phyloP scores from a whole-genome alignment of 2,888 invertebrate genomes.

The Cremastinae sp. region DNA sequence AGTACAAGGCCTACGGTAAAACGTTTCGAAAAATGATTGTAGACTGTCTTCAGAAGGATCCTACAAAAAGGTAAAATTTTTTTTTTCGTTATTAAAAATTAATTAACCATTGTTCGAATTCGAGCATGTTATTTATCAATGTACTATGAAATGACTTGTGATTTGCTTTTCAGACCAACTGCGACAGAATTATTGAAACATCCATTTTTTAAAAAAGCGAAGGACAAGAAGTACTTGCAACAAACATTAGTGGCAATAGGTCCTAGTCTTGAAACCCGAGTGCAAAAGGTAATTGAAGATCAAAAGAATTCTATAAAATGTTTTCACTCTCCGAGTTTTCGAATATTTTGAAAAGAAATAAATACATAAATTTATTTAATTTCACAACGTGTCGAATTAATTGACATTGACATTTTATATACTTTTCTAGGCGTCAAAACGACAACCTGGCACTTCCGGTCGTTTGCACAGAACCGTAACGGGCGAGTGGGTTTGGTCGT shows the following conservation, averaged over 20 bases:
- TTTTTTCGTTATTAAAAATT: too few species aligned
- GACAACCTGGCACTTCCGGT: conserved; percentile 91
- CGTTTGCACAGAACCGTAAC: conserved; percentile 94
- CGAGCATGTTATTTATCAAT: neutral
- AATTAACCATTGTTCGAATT: neutral
- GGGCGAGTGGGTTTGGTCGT: conserved; percentile 99
- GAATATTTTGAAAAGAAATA: conserved; percentile 20
- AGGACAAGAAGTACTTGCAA: conserved; percentile 93
- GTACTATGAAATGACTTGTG: neutral
- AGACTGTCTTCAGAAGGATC: conserved; percentile 98
- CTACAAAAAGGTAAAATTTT: conserved; percentile 86
- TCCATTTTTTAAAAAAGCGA: conserved; percentile 98
- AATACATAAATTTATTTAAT: neutral
- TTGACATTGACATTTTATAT: neutral
- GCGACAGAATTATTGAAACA: conserved; percentile 97
- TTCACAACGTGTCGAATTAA: neutral
- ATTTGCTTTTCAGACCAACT: conserved; percentile 87
- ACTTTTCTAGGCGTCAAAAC: conserved; percentile 83
- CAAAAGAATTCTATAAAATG: neutral
- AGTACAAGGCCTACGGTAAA: conserved; percentile 98
- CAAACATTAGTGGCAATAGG: conserved; percentile 92
- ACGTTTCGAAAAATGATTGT: conserved; percentile 98
- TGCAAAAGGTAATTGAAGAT: conserved; percentile 92
- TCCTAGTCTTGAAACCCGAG: conserved; percentile 93
- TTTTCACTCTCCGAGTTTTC: too few species aligned